phyloP scores from a whole-genome alignment of 2,113 vertebrate species.

The Periophthalmus modestus region DNA sequence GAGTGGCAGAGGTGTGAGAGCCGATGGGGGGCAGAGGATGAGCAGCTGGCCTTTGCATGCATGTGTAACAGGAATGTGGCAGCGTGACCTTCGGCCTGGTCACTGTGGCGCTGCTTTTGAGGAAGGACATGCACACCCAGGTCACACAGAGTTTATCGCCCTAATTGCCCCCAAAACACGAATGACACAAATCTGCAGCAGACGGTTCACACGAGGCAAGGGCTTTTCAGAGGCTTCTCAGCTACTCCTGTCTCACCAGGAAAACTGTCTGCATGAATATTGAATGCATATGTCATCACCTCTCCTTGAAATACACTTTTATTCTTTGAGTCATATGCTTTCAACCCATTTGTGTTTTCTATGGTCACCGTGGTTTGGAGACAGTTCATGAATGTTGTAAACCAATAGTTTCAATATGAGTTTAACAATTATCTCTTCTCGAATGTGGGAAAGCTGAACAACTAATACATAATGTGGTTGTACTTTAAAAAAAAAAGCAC shows the following conservation, averaged over 20 bases:
- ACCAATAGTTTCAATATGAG: too few species aligned
- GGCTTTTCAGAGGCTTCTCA: neutral
- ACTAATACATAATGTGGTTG: too few species aligned
- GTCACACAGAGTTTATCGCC: slow-evolving; percentile 71
- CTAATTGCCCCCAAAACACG: slow-evolving; percentile 24
- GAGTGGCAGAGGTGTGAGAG: slow-evolving; percentile 39
- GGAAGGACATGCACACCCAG: slow-evolving; percentile 58
- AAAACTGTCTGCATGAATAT: neutral
- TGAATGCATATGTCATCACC: neutral
- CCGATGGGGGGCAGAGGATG: slow-evolving; percentile 10
- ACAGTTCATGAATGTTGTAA: too few species aligned
- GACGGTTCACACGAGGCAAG: slow-evolving; percentile 29
- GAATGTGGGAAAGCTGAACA: too few species aligned
- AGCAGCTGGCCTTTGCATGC: slow-evolving; percentile 33
- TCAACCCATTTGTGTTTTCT: neutral
- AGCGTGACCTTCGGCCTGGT: slow-evolving; percentile 49
- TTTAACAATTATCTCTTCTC: too few species aligned
- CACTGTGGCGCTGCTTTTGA: slow-evolving; percentile 58
- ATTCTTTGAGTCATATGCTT: neutral
- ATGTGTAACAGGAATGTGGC: slow-evolving; percentile 30
- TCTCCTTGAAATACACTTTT: neutral
- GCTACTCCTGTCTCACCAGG: neutral
- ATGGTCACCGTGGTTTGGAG: too few species aligned
- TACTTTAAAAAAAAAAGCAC: too few species aligned
- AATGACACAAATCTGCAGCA: slow-evolving; percentile 18